A percentile compares a stretch with the other conserved stretches of the same genome.
Evolutionary conservation across 2,797 vertebrate species (phyloP).

Genomic region (Ispidina lecontei): DNA sequence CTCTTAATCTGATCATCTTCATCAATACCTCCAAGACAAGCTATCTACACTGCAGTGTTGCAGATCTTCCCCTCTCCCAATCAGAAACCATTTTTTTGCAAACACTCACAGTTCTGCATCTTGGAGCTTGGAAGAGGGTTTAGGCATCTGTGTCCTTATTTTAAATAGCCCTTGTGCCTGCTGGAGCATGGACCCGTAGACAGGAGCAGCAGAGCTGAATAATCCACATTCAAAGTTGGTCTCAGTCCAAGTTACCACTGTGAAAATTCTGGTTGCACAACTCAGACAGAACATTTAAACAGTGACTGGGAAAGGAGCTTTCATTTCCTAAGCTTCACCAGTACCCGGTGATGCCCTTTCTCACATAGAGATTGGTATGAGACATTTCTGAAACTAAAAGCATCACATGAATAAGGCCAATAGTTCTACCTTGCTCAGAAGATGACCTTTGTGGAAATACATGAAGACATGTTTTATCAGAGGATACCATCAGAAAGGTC

Average conservation of each 20-base stretch:
- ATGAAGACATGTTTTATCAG: background rate
- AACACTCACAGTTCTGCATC: slow-evolving; percentile 41
- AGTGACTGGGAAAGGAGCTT: background rate
- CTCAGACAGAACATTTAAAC: slow-evolving; percentile 6
- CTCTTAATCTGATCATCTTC: background rate
- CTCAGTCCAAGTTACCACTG: slow-evolving; percentile 31
- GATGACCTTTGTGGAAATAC: background rate
- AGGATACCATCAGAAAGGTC: background rate
- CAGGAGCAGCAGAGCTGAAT: slow-evolving; percentile 63
- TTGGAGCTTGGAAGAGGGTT: slow-evolving; percentile 36
- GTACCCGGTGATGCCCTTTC: background rate
- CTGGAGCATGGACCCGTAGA: slow-evolving; percentile 48
- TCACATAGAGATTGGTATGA: background rate
- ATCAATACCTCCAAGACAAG: background rate
- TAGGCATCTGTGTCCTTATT: slow-evolving; percentile 58
- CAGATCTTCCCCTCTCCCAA: background rate
- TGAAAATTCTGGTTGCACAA: slow-evolving; percentile 39
- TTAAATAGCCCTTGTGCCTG: slow-evolving; percentile 51
- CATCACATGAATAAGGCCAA: background rate
- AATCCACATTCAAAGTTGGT: slow-evolving; percentile 58
- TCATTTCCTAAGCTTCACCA: background rate
- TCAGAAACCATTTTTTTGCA: background rate
- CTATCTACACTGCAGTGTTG: background rate
- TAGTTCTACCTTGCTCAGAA: background rate
- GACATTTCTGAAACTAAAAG: background rate